Evolutionary conservation across 2,113 vertebrate species (phyloP).

Genomic region (Ceratotherium simum): DNA sequence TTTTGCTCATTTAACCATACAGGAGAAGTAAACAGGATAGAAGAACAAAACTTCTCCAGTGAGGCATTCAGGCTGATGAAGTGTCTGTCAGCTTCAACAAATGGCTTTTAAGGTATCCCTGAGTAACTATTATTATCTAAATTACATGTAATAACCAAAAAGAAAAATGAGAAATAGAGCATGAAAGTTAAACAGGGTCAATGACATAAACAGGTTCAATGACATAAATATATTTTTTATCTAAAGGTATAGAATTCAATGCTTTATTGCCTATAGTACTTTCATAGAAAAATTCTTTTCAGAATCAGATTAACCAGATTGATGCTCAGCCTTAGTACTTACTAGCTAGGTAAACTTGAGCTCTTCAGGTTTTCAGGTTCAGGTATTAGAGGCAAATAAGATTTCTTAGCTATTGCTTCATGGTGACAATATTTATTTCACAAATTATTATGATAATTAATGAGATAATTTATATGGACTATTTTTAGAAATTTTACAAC

Average conservation of each 20-base stretch:
- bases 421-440: not conserved
- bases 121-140: not conserved
- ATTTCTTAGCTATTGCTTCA: not conserved
- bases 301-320: not conserved
- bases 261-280: not conserved
- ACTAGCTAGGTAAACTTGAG: not conserved
- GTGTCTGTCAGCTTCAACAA: not conserved
- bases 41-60: not conserved
- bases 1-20: not conserved
- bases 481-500: not conserved
- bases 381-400: not conserved
- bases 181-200: not conserved
- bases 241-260: not conserved
- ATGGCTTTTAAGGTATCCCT: not conserved
- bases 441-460: not conserved
- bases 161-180: not conserved
- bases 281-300: not conserved
- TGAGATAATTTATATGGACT: not conserved
- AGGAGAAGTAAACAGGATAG: not conserved
- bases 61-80: not conserved
- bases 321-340: not conserved
- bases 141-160: not conserved
- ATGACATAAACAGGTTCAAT: not conserved
- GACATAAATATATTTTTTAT: not conserved
- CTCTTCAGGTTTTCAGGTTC: not conserved